phyloP scores from a whole-genome alignment of 2,113 vertebrate species.

The Hippopotamus amphibius region DNA sequence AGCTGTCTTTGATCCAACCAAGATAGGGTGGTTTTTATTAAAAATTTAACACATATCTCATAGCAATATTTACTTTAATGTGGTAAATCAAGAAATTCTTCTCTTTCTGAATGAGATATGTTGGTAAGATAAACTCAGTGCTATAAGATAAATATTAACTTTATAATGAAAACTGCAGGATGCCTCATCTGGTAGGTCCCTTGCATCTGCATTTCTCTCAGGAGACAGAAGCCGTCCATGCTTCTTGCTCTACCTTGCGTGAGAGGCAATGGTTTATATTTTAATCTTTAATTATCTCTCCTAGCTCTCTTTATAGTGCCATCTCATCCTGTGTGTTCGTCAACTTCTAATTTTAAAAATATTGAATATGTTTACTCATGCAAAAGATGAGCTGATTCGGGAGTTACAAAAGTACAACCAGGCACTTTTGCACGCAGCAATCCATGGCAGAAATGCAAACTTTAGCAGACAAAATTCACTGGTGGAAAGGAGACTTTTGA shows the following conservation, averaged over 20 bases:
- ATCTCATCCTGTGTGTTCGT: conserved; percentile 52
- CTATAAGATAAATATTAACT: conserved; percentile 83
- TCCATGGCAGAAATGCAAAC: conserved; percentile 10
- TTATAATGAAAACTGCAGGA: conserved; percentile 80
- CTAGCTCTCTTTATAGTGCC: conserved; percentile 58
- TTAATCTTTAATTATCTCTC: conserved; percentile 77
- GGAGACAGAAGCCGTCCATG: conserved; percentile 34
- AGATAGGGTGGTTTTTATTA: conserved; percentile 81
- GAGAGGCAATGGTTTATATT: conserved; percentile 72
- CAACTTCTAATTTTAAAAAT: conserved; percentile 75
- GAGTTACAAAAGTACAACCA: not conserved
- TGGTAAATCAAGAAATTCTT: conserved; percentile 81
- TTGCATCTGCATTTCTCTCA: conserved; percentile 71
- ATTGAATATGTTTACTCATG: conserved; percentile 64
- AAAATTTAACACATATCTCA: conserved; percentile 82
- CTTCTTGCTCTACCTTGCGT: conserved; percentile 25
- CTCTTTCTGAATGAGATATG: conserved; percentile 80
- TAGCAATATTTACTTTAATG: conserved; percentile 83
- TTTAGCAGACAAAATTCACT: conserved; percentile 25
- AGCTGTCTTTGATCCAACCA: conserved; percentile 72
- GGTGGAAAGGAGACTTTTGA: conserved; percentile 23
- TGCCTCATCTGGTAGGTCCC: conserved; percentile 44
- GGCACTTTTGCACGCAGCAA: not conserved
- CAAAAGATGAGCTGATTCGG: conserved; percentile 18
- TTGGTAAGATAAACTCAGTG: conserved; percentile 81